A percentile compares a stretch with the other conserved stretches of the same genome.
Conservation (phyloP, 2,888 invertebrate species). For the Pseudanteris insignis region DNA sequence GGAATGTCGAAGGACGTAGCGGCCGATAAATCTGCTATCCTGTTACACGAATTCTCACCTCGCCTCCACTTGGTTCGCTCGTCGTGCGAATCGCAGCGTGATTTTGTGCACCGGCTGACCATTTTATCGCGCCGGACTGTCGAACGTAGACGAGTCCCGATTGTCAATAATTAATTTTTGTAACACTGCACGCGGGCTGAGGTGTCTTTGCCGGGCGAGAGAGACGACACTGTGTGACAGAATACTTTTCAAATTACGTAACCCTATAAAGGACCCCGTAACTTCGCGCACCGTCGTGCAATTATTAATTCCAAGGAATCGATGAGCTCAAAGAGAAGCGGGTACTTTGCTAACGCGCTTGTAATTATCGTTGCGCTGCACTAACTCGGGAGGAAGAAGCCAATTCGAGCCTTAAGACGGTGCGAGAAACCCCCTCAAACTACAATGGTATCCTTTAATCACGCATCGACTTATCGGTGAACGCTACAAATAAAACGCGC, state of each 20-base stretch:
- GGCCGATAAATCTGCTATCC: constrained; percentile 48
- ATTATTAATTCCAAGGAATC: constrained; percentile 65
- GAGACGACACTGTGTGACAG: constrained; percentile 11
- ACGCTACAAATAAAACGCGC: no score
- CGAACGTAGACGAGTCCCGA: no score
- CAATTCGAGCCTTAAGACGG: constrained; percentile 33
- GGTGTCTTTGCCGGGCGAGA: constrained; percentile 6
- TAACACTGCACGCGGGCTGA: constrained; percentile 10
- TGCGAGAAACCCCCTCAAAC: constrained; percentile 54
- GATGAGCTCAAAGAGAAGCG: constrained; percentile 62
- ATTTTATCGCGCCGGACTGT: no score
- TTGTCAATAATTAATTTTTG: constrained; percentile 16
- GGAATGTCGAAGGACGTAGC: constrained; percentile 49
- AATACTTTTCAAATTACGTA: constrained; percentile 42
- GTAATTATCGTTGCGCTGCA: constrained; percentile 61
- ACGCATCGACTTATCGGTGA: constrained; percentile 64
- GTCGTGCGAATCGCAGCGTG: no score
- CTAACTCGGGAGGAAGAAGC: constrained; percentile 37
- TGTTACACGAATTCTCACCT: constrained; percentile 44
- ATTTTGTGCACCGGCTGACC: no score
- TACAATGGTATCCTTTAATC: constrained; percentile 65
- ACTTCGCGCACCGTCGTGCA: constrained; percentile 49
- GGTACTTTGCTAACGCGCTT: constrained; percentile 53
- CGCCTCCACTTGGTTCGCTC: constrained; percentile 14
- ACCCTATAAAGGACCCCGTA: constrained; percentile 40